These are phyloP conservation scores for Eupithecia vulgata DNA, from an alignment of 2,888 invertebrate species.

Conservation along the genomic window DNA sequence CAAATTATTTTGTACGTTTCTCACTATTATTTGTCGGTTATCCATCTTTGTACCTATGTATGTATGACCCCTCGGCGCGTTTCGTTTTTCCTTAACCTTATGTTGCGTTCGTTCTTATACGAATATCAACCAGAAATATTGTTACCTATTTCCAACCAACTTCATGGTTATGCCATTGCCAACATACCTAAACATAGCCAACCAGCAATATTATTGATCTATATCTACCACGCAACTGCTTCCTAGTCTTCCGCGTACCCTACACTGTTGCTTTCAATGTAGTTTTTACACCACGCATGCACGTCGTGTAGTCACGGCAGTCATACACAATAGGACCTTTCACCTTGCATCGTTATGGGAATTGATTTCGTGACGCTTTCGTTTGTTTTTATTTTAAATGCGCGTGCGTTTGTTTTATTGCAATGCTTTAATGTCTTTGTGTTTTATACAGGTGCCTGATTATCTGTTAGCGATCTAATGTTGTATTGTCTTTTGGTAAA, in stretches of 20 bases:
- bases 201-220: constrained; percentile 13
- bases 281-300: constrained; percentile 35
- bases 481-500: background rate
- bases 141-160: background rate
- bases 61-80: no score
- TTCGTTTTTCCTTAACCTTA: no score
- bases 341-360: constrained; percentile 64
- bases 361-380: constrained; percentile 61
- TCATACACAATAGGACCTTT: constrained; percentile 61
- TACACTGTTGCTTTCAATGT: constrained; percentile 40
- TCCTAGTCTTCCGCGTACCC: constrained; percentile 26
- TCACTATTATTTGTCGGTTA: no score
- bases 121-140: background rate
- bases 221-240: constrained; percentile 22
- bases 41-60: no score
- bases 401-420: constrained; percentile 28
- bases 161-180: background rate
- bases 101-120: no score
- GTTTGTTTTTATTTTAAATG: constrained; percentile 46
- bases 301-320: constrained; percentile 26
- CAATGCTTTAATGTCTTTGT: constrained; percentile 6
- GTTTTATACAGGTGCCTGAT: constrained; percentile 11
- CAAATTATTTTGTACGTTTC: no score
- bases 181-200: background rate
- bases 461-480: background rate